These are phyloP conservation scores for Hippocampus abdominalis DNA, from an alignment of 2,113 vertebrate genomes.

Conservation along the genomic window DNA sequence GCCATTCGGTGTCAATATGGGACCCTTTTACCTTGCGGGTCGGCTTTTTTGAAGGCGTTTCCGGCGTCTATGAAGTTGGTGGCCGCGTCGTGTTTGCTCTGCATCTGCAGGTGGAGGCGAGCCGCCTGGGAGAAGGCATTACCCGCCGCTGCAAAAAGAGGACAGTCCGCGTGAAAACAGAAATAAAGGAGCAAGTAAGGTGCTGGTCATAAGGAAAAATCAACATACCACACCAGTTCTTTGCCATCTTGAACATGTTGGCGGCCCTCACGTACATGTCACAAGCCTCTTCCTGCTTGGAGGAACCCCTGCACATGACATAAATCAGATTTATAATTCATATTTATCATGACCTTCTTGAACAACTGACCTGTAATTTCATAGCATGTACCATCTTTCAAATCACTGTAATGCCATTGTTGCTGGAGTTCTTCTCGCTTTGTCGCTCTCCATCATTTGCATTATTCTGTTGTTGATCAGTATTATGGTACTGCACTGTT, in stretches of 20 bases:
- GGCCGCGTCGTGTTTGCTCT: conserved; percentile 91
- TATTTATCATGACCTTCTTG: not conserved
- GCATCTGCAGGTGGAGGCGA: conserved; percentile 84
- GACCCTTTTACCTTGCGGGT: conserved; percentile 81
- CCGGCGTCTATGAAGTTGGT: conserved; percentile 89
- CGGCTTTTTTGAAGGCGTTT: conserved; percentile 92
- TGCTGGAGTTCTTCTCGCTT: too few relatives aligned
- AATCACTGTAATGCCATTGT: not conserved
- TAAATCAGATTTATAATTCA: not conserved
- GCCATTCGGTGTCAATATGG: not conserved
- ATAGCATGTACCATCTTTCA: not conserved
- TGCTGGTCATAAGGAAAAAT: too few relatives aligned
- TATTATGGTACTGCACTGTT: too few relatives aligned
- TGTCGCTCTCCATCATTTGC: too few relatives aligned
- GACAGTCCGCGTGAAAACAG: not conserved
- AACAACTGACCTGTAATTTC: not conserved
- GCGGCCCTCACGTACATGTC: conserved; percentile 87
- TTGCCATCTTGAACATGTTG: conserved; percentile 96
- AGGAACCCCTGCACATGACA: conserved; percentile 76
- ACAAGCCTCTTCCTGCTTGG: conserved; percentile 88
- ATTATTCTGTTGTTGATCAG: too few relatives aligned
- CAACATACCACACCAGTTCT: conserved; percentile 87
- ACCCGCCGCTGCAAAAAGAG: conserved; percentile 79
- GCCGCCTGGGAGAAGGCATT: conserved; percentile 89
- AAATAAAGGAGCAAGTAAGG: not conserved